Conservation (phyloP, 2,888 invertebrate species). For the Alloplasta piceator region DNA sequence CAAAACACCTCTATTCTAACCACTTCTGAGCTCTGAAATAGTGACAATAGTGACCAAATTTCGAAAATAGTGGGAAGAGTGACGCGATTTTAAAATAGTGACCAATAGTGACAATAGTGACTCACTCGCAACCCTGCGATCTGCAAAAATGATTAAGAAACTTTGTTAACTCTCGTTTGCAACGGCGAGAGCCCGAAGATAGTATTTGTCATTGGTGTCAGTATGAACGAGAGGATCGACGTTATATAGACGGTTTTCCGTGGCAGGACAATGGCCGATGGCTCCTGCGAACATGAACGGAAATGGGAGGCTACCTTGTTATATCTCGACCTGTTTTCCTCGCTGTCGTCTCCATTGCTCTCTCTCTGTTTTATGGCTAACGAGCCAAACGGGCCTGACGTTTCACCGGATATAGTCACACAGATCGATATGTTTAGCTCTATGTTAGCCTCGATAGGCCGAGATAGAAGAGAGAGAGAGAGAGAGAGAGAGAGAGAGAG, state of each 20-base stretch:
- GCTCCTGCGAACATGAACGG: conserved; percentile 16
- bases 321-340: conserved; percentile 37
- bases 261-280: conserved; percentile 45
- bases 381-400: conserved; percentile 45
- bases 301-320: conserved; percentile 47
- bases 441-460: conserved; percentile 19
- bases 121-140: too few relatives aligned
- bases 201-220: too few relatives aligned
- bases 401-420: conserved; percentile 26
- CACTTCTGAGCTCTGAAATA: too few relatives aligned
- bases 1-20: too few relatives aligned
- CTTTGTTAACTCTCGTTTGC: too few relatives aligned
- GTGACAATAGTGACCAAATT: too few relatives aligned
- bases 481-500: conserved; percentile 4
- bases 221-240: too few relatives aligned
- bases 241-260: conserved; percentile 18
- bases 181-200: too few relatives aligned
- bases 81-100: too few relatives aligned
- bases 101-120: too few relatives aligned
- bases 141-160: too few relatives aligned
- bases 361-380: conserved; percentile 32
- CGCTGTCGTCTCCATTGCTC: not conserved
- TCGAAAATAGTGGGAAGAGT: too few relatives aligned
- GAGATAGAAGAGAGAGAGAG: conserved; percentile 9
- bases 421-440: conserved; percentile 48